Conservation (phyloP, 1,140 invertebrate species). For the Macrobrachium rosenbergii region DNA sequence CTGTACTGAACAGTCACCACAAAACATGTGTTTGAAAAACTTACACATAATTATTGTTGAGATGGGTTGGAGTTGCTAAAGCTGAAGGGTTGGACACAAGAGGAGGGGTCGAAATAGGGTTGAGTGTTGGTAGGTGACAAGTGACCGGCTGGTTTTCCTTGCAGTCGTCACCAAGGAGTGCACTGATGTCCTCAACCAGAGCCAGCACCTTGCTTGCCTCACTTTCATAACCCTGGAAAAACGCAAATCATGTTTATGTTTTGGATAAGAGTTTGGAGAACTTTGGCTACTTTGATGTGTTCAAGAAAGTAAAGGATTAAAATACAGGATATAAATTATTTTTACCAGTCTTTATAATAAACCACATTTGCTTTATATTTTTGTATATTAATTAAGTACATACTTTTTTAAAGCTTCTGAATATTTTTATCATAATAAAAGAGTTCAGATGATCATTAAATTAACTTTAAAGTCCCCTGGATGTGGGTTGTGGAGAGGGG, state of each 20-base stretch:
- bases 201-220: slow-evolving; percentile 42
- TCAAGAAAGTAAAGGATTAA: neutral
- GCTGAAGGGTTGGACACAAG: neutral
- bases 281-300: neutral
- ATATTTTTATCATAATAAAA: no score
- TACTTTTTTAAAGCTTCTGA: no score
- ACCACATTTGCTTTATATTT: no score
- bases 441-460: no score
- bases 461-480: no score
- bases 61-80: neutral
- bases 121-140: neutral
- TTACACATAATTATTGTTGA: slow-evolving; percentile 44
- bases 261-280: neutral
- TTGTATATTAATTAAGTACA: no score
- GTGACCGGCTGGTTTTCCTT: neutral
- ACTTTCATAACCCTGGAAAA: slow-evolving; percentile 41
- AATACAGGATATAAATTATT: no score
- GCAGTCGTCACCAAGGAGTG: slow-evolving; percentile 15
- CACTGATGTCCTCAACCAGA: slow-evolving; percentile 45
- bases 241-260: neutral
- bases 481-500: no score
- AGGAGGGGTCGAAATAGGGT: neutral
- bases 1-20: no score
- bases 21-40: neutral
- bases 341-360: no score